Base-by-base conservation (phyloP, 2,113 vertebrate species). In the Epinephelus cyanopodus region DNA sequence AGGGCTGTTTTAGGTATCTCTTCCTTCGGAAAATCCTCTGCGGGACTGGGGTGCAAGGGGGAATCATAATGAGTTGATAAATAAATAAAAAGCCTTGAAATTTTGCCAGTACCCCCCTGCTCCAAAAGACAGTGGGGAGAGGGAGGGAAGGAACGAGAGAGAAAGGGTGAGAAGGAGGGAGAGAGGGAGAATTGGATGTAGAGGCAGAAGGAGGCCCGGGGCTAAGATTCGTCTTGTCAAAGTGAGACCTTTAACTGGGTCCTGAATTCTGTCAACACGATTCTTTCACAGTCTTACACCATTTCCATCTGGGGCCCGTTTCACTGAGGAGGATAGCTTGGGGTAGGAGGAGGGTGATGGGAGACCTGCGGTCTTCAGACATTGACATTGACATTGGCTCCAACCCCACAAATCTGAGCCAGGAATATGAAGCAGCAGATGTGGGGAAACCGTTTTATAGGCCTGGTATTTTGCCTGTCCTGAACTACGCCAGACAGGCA, bases 181-280 rank as follows among this genome's bases (percentile, higher is more conserved):
- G 57, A 75, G 58, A 75, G 57, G 76, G 74, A 85, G 86, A 63
- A 88, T 60, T 77, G 57, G 77, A 64, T 79, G 75, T 75, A 76
- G 86, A 85, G 69, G 81, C 77, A 82, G 88, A 71, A 77, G 76
- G 69, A 90, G 67, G 89, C 86, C 90, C 11, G 69, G 73, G 93
- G 94, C 89, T 53, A 94, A 89, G 87, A 90, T 91, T 90, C 75
- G 23, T 92, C 87, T 91, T 94, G 92, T 95, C 93, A 94, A 93
- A 93, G 90, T 87, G 84, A 90, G 89, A 94, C 91, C 90, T 95
- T 93, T 92, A 94, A 93, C 91, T 92, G 81, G 80, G 85, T 90
- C 88, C 93, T 92, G 90, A 92, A 89, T 93, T 89, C 91, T 92
- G 92, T 94, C 93, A 90, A 86, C 89, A 90, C 48, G 69, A 84